Evolutionary conservation across 2,113 vertebrate genomes (phyloP).

Genomic region (Campylomormyrus tamandua): DNA sequence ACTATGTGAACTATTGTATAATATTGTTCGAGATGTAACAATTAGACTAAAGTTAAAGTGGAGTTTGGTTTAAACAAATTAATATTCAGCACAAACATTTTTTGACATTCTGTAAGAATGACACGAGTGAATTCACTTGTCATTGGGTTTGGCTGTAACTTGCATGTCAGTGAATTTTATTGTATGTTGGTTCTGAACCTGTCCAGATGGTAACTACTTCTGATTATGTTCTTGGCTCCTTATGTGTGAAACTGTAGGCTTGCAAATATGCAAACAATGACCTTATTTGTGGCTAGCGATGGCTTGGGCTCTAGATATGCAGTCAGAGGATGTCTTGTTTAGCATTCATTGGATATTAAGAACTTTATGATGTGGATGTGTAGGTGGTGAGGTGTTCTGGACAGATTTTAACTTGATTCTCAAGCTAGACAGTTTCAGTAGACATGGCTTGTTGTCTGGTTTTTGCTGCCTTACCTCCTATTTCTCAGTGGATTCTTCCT

Average conservation of each 20-base stretch:
- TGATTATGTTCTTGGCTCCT: background rate
- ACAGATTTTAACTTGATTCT: background rate
- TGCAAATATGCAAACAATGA: slow-evolving; percentile 8
- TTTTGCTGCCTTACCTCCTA: slow-evolving; percentile 1
- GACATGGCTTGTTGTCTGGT: background rate
- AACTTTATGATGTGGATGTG: background rate
- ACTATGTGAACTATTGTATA: background rate
- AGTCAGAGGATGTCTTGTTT: background rate
- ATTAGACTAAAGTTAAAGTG: background rate
- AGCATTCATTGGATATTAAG: background rate
- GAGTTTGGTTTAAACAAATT: background rate
- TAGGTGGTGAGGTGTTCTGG: background rate
- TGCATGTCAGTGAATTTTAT: background rate
- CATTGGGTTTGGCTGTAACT: background rate
- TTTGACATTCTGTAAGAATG: background rate
- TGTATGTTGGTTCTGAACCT: background rate
- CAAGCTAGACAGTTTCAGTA: background rate
- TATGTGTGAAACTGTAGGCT: background rate
- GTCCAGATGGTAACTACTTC: background rate
- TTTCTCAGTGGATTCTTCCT: background rate
- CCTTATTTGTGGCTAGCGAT: background rate
- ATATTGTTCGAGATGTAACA: background rate
- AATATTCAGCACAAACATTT: background rate
- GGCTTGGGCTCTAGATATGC: slow-evolving; percentile 5
- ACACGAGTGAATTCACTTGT: background rate